Conservation (phyloP, 2,113 vertebrate species). For the Nannobrachium achirus region DNA sequence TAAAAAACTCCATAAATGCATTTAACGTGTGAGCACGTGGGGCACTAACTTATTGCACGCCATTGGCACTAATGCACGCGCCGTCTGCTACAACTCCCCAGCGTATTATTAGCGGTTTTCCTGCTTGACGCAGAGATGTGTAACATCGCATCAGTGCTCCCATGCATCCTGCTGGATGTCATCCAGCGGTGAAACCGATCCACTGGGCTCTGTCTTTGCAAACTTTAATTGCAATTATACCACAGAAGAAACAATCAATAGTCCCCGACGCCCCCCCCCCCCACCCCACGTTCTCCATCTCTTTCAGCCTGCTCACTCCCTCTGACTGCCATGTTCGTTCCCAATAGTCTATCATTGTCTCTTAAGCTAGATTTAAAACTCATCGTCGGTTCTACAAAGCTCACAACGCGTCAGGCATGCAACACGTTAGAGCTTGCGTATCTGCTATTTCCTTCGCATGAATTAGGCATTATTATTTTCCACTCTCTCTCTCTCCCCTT, state of each 20-base stretch:
- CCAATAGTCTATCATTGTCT: no score
- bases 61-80: constrained; percentile 40
- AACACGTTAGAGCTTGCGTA: no score
- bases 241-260: constrained; percentile 77
- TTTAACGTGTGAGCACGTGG: constrained; percentile 3
- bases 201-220: constrained; percentile 63
- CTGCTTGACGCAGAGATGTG: constrained; percentile 40
- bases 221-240: constrained; percentile 80
- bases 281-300: background rate
- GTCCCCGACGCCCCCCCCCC: background rate
- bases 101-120: constrained; percentile 37
- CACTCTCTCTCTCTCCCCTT: background rate
- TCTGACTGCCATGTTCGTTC: constrained; percentile 1
- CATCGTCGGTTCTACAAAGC: no score
- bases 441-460: no score
- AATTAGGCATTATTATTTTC: background rate
- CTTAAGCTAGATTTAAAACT: no score
- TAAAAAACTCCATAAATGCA: constrained; percentile 3
- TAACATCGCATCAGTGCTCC: constrained; percentile 49
- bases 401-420: no score
- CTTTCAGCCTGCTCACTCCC: constrained; percentile 19
- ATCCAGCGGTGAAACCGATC: constrained; percentile 64
- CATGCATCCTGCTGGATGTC: constrained; percentile 57
- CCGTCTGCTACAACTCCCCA: constrained; percentile 23
- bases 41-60: constrained; percentile 6